Percentiles rank a stretch among this genome's conserved stretches.
phyloP scores from a whole-genome alignment of 2,113 vertebrate genomes.

The Archilochus colubris region DNA sequence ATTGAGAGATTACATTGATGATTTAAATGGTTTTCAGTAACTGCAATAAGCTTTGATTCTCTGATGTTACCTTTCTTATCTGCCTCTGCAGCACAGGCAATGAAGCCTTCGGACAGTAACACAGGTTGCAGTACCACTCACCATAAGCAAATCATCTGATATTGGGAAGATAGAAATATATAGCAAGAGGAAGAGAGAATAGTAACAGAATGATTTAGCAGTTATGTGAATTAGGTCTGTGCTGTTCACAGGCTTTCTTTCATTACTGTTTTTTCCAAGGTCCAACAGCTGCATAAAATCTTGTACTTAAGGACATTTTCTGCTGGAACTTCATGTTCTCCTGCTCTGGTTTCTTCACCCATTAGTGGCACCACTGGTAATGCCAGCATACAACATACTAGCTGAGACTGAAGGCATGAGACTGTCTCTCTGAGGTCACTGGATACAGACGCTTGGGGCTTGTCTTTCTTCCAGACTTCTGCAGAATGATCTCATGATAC shows the following conservation, averaged over 20 bases:
- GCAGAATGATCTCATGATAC: background rate
- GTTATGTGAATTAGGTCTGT: background rate
- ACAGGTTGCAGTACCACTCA: background rate
- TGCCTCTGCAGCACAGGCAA: background rate
- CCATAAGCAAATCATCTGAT: background rate
- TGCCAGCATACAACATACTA: fast-evolving
- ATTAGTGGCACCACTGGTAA: background rate
- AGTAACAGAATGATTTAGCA: background rate
- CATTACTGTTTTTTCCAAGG: background rate
- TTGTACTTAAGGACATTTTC: background rate
- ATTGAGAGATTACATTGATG: background rate
- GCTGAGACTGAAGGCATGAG: background rate
- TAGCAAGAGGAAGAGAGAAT: background rate
- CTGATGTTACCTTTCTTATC: background rate
- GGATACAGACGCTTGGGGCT: background rate
- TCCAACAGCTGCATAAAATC: background rate
- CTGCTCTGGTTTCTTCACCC: background rate
- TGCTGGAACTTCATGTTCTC: background rate
- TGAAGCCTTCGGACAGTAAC: background rate
- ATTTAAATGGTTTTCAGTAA: background rate
- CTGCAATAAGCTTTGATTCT: background rate
- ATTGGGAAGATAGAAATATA: background rate
- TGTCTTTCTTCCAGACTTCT: background rate
- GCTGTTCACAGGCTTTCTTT: background rate
- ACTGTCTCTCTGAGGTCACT: background rate